These are phyloP conservation scores for Gymnorhina tibicen DNA, from an alignment of 2,113 vertebrate genomes.

Conservation along the genomic window DNA sequence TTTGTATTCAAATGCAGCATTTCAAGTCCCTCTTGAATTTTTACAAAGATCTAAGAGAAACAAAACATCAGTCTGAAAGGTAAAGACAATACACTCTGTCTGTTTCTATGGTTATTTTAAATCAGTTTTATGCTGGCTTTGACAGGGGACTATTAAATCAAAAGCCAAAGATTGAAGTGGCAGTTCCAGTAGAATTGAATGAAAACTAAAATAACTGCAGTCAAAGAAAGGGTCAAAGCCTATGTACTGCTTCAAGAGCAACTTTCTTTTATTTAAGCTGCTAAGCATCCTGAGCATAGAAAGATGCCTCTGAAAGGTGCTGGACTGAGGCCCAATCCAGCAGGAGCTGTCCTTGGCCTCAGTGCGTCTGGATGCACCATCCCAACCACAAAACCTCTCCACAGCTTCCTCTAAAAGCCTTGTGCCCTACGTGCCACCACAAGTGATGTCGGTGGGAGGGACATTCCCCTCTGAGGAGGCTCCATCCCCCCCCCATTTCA, in stretches of 20 bases:
- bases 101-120: constrained; percentile 37
- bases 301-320: neutral
- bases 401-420: neutral
- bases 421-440: fast-evolving
- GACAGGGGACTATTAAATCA: constrained; percentile 16
- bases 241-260: neutral
- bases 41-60: neutral
- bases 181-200: neutral
- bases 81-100: neutral
- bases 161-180: constrained; percentile 15
- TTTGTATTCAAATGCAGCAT: neutral
- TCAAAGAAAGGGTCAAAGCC: neutral
- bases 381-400: neutral
- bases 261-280: neutral
- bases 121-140: neutral
- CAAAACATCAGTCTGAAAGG: neutral
- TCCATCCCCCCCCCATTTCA: neutral
- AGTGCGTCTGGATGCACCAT: too few species aligned
- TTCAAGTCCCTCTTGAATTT: neutral
- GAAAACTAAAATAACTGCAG: neutral
- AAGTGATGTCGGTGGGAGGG: fast-evolving
- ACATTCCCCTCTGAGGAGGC: neutral
- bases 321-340: neutral
- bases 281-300: neutral
- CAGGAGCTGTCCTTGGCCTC: neutral